Evolutionary conservation across 2,888 invertebrate genomes (phyloP).

Genomic region (Drosophila recens): DNA sequence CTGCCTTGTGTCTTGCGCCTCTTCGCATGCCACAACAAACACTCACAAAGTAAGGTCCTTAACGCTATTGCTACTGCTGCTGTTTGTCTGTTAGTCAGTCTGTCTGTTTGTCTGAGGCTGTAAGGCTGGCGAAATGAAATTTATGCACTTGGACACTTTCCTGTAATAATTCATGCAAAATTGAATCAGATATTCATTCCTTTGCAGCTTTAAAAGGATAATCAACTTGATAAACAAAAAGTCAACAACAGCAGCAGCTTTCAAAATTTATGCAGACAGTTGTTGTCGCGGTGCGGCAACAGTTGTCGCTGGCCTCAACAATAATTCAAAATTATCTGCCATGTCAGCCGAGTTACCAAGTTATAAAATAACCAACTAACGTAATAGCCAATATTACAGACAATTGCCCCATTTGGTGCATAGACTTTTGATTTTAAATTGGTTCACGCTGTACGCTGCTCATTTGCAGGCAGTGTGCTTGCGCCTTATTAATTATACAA

Average conservation of each 20-base stretch:
- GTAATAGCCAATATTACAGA: conserved; percentile 19
- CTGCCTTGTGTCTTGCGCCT: conserved; percentile 53
- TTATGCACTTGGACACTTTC: conserved; percentile 80
- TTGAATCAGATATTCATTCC: conserved; percentile 81
- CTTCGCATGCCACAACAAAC: conserved; percentile 67
- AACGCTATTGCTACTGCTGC: conserved; percentile 41
- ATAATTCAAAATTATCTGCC: conserved; percentile 50
- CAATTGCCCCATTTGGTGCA: conserved; percentile 13
- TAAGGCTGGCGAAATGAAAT: conserved; percentile 71
- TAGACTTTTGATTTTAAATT: background rate
- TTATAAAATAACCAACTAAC: conserved; percentile 18
- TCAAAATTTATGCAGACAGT: conserved; percentile 66
- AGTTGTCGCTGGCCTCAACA: conserved; percentile 31
- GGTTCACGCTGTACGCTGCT: background rate
- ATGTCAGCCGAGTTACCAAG: conserved; percentile 24
- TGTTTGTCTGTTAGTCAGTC: conserved; percentile 42
- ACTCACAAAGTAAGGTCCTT: conserved; percentile 64
- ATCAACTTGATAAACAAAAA: conserved; percentile 72
- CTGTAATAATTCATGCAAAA: conserved; percentile 80
- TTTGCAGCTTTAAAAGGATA: conserved; percentile 77
- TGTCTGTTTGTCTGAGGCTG: conserved; percentile 48
- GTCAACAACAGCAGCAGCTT: conserved; percentile 15
- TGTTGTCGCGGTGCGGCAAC: conserved; percentile 33
- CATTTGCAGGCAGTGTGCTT: conserved; percentile 13
- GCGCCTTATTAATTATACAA: conserved; percentile 31